Evolutionary conservation across 1,140 invertebrate genomes (phyloP).

Genomic region (Cyclargus thomasi): DNA sequence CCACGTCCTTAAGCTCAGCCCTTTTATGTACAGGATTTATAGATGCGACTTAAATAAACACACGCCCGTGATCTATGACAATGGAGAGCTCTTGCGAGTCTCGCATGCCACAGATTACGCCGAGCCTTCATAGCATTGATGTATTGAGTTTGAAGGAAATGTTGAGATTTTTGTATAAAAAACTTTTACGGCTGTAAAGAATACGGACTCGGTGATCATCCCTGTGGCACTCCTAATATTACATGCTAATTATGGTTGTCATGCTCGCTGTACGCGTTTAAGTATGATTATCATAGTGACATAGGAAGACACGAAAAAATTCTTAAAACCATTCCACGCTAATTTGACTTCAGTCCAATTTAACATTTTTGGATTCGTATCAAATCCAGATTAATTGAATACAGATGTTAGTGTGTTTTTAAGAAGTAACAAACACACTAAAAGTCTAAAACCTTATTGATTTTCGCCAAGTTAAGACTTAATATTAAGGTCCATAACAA

Average conservation of each 20-base stretch:
- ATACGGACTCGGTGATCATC: neutral
- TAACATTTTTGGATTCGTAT: too few relatives aligned
- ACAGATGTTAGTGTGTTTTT: too few relatives aligned
- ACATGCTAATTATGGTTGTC: neutral
- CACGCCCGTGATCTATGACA: conserved; percentile 39
- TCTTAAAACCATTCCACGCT: too few relatives aligned
- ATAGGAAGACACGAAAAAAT: too few relatives aligned
- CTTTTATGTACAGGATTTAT: conserved; percentile 67
- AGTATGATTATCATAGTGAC: too few relatives aligned
- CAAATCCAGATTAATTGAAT: too few relatives aligned
- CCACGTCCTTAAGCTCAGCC: conserved; percentile 57
- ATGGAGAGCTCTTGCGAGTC: neutral
- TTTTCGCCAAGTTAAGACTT: too few relatives aligned
- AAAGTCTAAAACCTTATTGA: too few relatives aligned
- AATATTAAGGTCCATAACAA: too few relatives aligned
- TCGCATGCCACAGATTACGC: neutral
- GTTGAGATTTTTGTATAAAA: neutral
- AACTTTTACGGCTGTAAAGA: neutral
- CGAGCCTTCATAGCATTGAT: neutral
- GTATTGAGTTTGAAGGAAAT: neutral
- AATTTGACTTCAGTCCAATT: too few relatives aligned
- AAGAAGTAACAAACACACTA: too few relatives aligned
- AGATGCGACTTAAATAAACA: conserved; percentile 33
- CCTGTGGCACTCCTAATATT: neutral
- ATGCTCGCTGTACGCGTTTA: too few relatives aligned